Conservation (phyloP, 1,140 invertebrate genomes). For the Plodia interpunctella region DNA sequence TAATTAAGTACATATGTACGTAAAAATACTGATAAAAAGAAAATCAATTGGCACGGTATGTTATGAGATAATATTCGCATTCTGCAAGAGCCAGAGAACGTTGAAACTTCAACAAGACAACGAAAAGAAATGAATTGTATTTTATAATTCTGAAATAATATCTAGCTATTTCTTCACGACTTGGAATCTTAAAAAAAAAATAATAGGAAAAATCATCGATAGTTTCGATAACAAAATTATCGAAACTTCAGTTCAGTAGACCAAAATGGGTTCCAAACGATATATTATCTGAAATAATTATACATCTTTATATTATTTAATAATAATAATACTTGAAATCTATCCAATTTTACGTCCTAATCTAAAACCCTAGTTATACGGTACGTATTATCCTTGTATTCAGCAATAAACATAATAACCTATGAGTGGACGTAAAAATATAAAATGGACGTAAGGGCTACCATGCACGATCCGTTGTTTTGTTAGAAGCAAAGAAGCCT, state of each 20-base stretch:
- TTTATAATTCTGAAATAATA: too few species aligned
- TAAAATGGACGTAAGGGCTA: background rate
- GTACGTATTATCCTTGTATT: background rate
- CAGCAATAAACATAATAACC: background rate
- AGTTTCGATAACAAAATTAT: too few species aligned
- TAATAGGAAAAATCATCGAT: background rate
- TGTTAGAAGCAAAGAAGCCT: background rate
- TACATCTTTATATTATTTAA: too few species aligned
- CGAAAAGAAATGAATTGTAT: too few species aligned
- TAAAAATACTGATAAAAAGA: too few species aligned
- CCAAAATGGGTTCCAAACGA: too few species aligned
- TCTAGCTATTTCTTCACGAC: background rate
- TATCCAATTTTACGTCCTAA: background rate
- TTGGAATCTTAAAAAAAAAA: background rate
- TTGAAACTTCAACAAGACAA: too few species aligned
- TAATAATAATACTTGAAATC: background rate
- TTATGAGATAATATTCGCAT: background rate
- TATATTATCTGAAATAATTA: background rate
- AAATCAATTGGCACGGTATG: too few species aligned
- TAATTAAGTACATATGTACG: too few species aligned
- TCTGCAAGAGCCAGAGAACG: too few species aligned
- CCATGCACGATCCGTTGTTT: background rate
- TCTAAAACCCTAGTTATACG: background rate
- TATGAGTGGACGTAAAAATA: slow-evolving; percentile 2
- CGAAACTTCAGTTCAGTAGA: too few species aligned